Evolutionary conservation across 2,888 invertebrate species (phyloP).

Genomic region (Synergus umbraculus): DNA sequence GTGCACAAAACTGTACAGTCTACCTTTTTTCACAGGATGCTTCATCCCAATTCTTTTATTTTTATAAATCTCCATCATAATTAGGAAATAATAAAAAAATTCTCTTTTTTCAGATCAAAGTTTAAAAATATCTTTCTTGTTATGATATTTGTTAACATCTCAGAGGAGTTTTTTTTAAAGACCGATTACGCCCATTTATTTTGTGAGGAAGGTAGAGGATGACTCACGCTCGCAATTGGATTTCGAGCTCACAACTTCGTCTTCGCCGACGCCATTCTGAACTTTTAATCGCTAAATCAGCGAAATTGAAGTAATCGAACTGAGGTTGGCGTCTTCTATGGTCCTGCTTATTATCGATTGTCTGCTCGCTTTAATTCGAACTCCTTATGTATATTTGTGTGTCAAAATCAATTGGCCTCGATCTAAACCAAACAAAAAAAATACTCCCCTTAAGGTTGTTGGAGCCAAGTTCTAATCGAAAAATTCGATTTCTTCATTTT

Average conservation of each 20-base stretch:
- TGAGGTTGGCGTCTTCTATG: background rate
- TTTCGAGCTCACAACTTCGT: constrained; percentile 13
- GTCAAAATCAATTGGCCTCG: constrained; percentile 34
- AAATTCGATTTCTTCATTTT: background rate
- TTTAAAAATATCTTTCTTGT: background rate
- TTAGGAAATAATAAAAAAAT: background rate
- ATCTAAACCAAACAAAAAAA: constrained; percentile 4
- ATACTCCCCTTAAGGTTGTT: no score
- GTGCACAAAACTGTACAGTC: background rate
- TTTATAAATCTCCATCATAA: background rate
- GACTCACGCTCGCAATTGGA: constrained; percentile 29
- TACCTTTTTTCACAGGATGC: background rate
- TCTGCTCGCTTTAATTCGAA: background rate
- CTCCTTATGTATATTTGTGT: background rate
- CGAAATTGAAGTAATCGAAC: constrained; percentile 7
- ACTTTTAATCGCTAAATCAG: constrained; percentile 24
- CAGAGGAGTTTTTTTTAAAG: background rate
- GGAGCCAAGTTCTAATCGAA: no score
- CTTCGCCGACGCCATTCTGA: constrained; percentile 26
- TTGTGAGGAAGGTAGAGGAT: background rate
- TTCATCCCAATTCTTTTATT: background rate
- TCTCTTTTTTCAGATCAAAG: background rate
- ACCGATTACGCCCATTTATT: background rate
- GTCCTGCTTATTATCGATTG: background rate
- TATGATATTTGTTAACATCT: no score